Evolutionary conservation across 2,888 invertebrate species (phyloP).

Genomic region (Hypercompe scribonia): DNA sequence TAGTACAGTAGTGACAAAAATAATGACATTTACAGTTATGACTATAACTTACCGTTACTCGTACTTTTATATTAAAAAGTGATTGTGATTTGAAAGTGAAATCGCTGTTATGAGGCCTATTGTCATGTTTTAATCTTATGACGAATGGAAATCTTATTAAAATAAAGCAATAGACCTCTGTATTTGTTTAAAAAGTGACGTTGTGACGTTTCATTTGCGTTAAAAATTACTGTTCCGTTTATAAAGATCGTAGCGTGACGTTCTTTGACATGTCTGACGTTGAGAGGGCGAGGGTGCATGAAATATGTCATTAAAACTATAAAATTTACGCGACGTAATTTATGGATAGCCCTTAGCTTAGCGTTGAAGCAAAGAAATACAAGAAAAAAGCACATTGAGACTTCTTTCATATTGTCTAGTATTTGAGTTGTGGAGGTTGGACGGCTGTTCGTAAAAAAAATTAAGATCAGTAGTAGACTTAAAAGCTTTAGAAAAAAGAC

Average conservation of each 20-base stretch:
- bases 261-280: too few species aligned
- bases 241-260: not conserved
- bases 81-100: conserved; percentile 26
- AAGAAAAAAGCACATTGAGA: too few species aligned
- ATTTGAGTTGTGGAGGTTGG: too few species aligned
- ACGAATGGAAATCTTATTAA: not conserved
- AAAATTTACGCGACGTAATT: too few species aligned
- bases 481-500: too few species aligned
- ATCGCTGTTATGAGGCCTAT: conserved; percentile 16
- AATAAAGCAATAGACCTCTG: not conserved
- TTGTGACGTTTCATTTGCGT: not conserved
- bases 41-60: conserved; percentile 15
- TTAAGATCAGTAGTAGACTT: too few species aligned
- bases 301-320: too few species aligned
- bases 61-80: conserved; percentile 22
- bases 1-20: not conserved
- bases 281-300: too few species aligned
- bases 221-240: not conserved
- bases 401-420: too few species aligned
- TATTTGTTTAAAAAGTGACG: not conserved
- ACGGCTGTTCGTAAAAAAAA: too few species aligned
- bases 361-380: too few species aligned
- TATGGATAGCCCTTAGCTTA: too few species aligned
- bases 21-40: conserved; percentile 24
- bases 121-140: conserved; percentile 11